Evolutionary conservation across 2,113 vertebrate genomes (phyloP).

Genomic region (Notiomystis cincta): DNA sequence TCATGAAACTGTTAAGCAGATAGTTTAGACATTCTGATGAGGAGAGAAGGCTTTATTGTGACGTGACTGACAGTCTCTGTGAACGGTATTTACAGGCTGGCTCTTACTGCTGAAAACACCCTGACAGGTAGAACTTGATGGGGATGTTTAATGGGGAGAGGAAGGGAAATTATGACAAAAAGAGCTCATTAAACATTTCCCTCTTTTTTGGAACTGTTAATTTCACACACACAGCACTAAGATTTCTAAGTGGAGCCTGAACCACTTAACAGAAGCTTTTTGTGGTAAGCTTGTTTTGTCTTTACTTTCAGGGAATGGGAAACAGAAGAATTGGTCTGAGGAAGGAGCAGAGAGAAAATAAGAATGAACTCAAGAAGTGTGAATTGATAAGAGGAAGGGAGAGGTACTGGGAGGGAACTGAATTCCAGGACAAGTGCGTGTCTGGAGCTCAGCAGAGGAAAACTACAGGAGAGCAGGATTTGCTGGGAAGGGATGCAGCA

Average conservation of each 20-base stretch:
- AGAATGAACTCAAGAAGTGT: not conserved
- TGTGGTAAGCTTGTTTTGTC: not conserved
- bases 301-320: not conserved
- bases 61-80: constrained; percentile 56
- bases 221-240: not conserved
- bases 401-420: not conserved
- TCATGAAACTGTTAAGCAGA: constrained; percentile 51
- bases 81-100: constrained; percentile 62
- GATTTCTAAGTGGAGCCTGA: not conserved
- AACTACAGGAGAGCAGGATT: not conserved
- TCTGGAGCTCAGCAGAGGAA: not conserved
- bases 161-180: constrained; percentile 33
- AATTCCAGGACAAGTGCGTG: not conserved
- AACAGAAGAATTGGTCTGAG: not conserved
- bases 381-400: not conserved
- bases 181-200: constrained; percentile 37
- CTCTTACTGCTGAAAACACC: constrained; percentile 55
- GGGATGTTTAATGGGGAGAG: constrained; percentile 36
- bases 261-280: not conserved
- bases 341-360: not conserved
- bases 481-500: not conserved
- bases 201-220: constrained; percentile 16
- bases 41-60: constrained; percentile 62
- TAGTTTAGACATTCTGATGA: constrained; percentile 50
- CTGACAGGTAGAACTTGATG: constrained; percentile 62